Evolutionary conservation across 2,888 invertebrate genomes (phyloP), one percentile per base, ranked within the genome.

Genomic region (Eurytoma adleriae): DNA sequence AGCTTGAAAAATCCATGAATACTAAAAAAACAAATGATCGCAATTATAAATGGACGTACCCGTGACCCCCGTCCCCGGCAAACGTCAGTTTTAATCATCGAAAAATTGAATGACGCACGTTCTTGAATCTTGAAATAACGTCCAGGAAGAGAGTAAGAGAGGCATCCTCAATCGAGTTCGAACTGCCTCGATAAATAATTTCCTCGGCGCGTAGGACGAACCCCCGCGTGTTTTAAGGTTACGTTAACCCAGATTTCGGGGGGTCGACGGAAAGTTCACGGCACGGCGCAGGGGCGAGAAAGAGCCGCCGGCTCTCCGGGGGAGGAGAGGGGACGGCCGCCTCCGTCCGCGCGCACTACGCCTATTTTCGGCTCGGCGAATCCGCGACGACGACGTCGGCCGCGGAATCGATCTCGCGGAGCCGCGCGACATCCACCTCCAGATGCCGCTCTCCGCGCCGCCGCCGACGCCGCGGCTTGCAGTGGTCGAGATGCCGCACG

Each of bases 321-420:
- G 27, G 57, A 18, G 50, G 12, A 24, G 27, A 1, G 66, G 59
- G 30, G 56, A 54, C 66, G 2, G 24, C 48, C 24, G 14, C 20
- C 5, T 16, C 18, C 16, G 59, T 18, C 52, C 30, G 68, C 48
- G 57, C 48, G 68, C 50, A 72, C 75, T 79, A 54, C 80, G 76
- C 79, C 81, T 81, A 84, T 85, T 83, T 82, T 83, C 75, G 83
- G 78, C 69, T 76, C 72, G 72, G 81, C 79, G 76, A 71, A 81
- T 76, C 76, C 83, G 78, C 83, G 82, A 82, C 82, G 81, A 82
- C 84, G 83, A 80, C 83, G 83, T 83, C 81, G 81, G 57, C 79
- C 64, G 5, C 48, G 76, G 72, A 66, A 80, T 80, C 79, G 79
- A 80, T 80, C 76, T 71, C 52, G 24, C 75, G 59, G 30, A 59